These are phyloP conservation scores for Cheilosia vernalis DNA, from an alignment of 2,888 invertebrate genomes.

Conservation along the genomic window DNA sequence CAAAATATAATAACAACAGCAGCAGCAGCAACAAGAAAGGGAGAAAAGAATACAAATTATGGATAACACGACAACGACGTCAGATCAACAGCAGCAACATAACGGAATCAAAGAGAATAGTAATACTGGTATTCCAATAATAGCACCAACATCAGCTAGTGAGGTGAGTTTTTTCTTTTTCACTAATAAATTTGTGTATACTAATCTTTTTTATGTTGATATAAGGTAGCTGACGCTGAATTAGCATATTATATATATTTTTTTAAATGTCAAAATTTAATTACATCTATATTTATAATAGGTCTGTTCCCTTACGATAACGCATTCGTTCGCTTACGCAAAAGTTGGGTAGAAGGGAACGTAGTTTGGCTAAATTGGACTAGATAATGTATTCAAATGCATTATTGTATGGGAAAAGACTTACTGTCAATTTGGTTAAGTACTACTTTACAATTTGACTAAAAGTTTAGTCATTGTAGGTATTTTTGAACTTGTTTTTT, in stretches of 20 bases:
- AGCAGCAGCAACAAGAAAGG: slow-evolving; percentile 47
- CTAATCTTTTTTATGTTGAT: not conserved
- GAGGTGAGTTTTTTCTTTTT: slow-evolving; percentile 58
- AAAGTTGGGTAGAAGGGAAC: no score
- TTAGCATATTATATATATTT: not conserved
- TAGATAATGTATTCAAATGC: no score
- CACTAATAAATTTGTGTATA: not conserved
- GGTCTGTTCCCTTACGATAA: no score
- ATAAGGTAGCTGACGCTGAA: no score
- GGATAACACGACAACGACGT: slow-evolving; percentile 76
- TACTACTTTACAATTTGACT: no score
- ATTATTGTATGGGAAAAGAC: no score
- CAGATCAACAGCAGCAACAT: slow-evolving; percentile 77
- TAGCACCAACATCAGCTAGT: slow-evolving; percentile 76
- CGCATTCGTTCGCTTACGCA: no score
- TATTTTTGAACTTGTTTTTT: no score
- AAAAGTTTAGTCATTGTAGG: no score
- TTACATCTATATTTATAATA: no score
- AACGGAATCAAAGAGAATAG: slow-evolving; percentile 82
- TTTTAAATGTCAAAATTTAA: not conserved
- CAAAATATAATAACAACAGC: slow-evolving; percentile 62
- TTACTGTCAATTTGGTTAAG: no score
- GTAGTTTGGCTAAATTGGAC: no score
- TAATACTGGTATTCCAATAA: slow-evolving; percentile 81
- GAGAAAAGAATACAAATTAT: slow-evolving; percentile 70